Percentiles rank a stretch among this genome's conserved stretches.
Evolutionary conservation across 2,113 vertebrate genomes (phyloP).

Genomic region (Megaceryle maxima): DNA sequence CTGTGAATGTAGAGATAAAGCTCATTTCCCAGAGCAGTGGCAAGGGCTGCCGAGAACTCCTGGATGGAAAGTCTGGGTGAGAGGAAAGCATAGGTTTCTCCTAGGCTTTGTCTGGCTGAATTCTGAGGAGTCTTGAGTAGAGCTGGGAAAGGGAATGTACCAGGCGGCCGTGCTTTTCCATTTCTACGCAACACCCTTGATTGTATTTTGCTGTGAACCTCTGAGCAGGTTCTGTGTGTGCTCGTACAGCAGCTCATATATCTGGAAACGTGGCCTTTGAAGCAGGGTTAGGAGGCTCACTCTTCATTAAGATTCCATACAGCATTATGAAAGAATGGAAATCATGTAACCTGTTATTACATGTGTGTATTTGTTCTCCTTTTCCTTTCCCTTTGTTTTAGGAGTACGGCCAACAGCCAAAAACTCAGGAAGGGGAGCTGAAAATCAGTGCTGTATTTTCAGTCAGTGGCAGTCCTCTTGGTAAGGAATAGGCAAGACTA

Average conservation of each 20-base stretch:
- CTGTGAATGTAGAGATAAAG: neutral
- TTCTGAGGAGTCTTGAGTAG: neutral
- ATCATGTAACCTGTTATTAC: neutral
- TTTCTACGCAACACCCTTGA: neutral
- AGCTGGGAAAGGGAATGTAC: neutral
- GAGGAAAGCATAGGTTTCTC: neutral
- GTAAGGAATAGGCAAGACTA: slow-evolving; percentile 77
- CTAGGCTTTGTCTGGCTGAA: neutral
- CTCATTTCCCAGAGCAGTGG: neutral
- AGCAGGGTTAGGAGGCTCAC: neutral
- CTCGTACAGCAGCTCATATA: neutral
- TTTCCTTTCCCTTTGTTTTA: slow-evolving; percentile 75
- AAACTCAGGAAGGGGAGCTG: slow-evolving; percentile 89
- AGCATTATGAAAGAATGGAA: neutral
- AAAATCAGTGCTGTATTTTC: slow-evolving; percentile 96
- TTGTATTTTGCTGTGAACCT: neutral
- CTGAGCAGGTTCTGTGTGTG: neutral
- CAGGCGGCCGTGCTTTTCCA: fast-evolving
- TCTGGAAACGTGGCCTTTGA: neutral
- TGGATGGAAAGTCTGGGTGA: neutral
- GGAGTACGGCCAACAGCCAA: slow-evolving; percentile 84
- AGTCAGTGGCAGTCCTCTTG: slow-evolving; percentile 84
- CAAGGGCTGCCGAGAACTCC: neutral
- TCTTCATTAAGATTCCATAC: neutral
- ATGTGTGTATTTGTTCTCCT: slow-evolving; percentile 58